phyloP scores from a whole-genome alignment of 1,140 invertebrate genomes.

The Drosophila guanche region DNA sequence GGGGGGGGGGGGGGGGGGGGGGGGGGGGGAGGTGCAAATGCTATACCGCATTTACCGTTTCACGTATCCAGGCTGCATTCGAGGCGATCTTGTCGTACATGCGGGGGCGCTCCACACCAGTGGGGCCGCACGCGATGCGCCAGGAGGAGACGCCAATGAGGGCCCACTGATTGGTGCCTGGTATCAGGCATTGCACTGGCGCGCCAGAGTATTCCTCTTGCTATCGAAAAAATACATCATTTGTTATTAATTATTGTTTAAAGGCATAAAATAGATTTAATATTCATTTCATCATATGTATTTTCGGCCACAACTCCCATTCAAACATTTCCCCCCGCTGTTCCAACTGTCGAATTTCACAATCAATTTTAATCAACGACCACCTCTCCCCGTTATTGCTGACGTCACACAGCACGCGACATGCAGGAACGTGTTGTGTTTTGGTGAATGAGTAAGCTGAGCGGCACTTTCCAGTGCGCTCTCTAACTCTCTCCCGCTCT shows the following conservation, averaged over 20 bases:
- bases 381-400: constrained; percentile 26
- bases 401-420: constrained; percentile 60
- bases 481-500: constrained; percentile 11
- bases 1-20: too few relatives aligned
- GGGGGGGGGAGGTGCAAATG: background rate
- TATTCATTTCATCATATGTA: too few relatives aligned
- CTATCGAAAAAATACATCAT: constrained; percentile 80
- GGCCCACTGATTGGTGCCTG: constrained; percentile 88
- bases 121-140: constrained; percentile 90
- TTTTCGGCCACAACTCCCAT: too few relatives aligned
- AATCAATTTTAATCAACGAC: constrained; percentile 13
- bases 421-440: constrained; percentile 60
- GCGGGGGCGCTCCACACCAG: constrained; percentile 89
- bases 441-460: constrained; percentile 33
- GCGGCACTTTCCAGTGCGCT: constrained; percentile 5
- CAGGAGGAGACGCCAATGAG: constrained; percentile 90
- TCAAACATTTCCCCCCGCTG: too few relatives aligned
- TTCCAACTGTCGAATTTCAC: constrained; percentile 20
- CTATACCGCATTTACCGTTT: constrained; percentile 86
- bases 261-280: too few relatives aligned
- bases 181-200: constrained; percentile 90
- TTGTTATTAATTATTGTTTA: too few relatives aligned
- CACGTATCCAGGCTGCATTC: constrained; percentile 91
- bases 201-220: constrained; percentile 94
- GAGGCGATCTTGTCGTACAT: constrained; percentile 92